Conservation (phyloP, 2,888 invertebrate genomes). For the Eumacrocentrus americanus region DNA sequence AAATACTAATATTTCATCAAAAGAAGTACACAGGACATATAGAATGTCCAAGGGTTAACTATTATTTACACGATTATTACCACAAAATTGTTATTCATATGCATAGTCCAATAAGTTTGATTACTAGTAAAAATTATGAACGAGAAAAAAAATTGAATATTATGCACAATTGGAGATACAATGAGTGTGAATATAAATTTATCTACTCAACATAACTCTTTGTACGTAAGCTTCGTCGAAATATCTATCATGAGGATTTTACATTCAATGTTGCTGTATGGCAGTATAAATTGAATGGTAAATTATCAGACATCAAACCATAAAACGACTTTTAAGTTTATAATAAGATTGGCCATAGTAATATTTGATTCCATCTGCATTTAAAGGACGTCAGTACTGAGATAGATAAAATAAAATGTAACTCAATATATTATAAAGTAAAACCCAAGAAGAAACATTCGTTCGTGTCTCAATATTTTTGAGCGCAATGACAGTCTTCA, state of each 20-base stretch:
- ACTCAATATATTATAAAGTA: background rate
- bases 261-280: constrained; percentile 26
- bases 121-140: background rate
- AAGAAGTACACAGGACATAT: constrained; percentile 24
- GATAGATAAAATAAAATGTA: background rate
- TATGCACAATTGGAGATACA: background rate
- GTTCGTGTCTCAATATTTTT: constrained; percentile 20
- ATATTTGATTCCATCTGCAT: constrained; percentile 8
- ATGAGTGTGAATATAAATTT: background rate
- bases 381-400: background rate
- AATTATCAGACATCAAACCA: constrained; percentile 28
- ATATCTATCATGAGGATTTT: background rate
- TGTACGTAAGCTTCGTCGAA: background rate
- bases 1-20: constrained; percentile 1
- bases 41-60: constrained; percentile 26
- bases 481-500: constrained; percentile 25
- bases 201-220: background rate
- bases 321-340: constrained; percentile 21
- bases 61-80: constrained; percentile 37
- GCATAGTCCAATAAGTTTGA: background rate
- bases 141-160: constrained; percentile 1
- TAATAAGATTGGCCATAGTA: constrained; percentile 21
- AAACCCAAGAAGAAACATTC: constrained; percentile 4
- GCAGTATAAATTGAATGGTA: constrained; percentile 37
- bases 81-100: background rate